Conservation (phyloP, 2,797 vertebrate genomes). For the Manis crassicaudata region DNA sequence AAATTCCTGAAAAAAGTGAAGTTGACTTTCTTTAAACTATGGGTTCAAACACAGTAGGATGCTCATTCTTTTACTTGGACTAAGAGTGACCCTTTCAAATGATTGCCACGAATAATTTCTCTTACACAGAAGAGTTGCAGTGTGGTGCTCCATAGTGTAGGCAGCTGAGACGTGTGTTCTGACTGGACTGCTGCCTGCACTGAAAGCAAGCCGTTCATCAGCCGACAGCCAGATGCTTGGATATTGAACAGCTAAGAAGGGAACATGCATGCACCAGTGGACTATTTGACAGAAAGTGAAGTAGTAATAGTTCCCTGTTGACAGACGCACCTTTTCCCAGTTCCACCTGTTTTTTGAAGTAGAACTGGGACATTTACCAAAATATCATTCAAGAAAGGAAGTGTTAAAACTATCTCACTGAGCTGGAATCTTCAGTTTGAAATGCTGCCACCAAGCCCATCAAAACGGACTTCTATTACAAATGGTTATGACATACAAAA, state of each 20-base stretch:
- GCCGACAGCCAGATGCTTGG: background rate
- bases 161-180: background rate
- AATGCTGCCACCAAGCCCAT: constrained; percentile 7
- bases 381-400: constrained; percentile 54
- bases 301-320: constrained; percentile 45
- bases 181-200: background rate
- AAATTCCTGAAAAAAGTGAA: background rate
- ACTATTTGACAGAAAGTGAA: constrained; percentile 64
- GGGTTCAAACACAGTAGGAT: background rate
- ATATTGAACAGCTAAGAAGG: background rate
- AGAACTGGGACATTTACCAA: constrained; percentile 62
- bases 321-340: constrained; percentile 25
- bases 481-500: background rate
- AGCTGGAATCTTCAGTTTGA: constrained; percentile 19
- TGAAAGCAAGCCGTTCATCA: constrained; percentile 39
- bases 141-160: background rate
- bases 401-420: constrained; percentile 33
- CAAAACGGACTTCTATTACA: background rate
- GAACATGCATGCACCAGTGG: background rate
- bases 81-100: background rate
- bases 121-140: background rate
- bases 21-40: background rate
- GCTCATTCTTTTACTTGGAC: background rate
- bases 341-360: constrained; percentile 50
- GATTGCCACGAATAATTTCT: background rate